Conservation (phyloP, 2,888 invertebrate genomes). For the Mythimna ferrago region DNA sequence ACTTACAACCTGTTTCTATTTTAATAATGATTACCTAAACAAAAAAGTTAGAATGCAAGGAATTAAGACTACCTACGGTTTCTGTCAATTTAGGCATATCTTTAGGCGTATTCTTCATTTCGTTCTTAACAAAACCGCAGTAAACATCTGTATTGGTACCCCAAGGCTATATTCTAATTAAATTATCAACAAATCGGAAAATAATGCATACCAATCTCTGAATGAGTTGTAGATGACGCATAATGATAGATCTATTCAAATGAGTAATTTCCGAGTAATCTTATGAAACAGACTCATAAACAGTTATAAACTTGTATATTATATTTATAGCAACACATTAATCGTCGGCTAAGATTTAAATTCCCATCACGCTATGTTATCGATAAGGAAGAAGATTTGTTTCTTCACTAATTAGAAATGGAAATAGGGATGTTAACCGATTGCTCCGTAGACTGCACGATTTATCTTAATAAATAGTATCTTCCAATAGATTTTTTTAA, state of each 20-base stretch:
- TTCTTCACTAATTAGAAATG: conserved; percentile 45
- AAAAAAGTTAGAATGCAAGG: too few species aligned
- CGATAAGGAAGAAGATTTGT: conserved; percentile 39
- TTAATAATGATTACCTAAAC: not conserved
- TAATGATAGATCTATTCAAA: conserved; percentile 37
- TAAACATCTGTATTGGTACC: not conserved
- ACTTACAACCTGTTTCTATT: not conserved
- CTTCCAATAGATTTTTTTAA: not conserved
- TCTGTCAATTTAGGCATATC: too few species aligned
- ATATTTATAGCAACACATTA: conserved; percentile 48
- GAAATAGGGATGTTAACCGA: conserved; percentile 43
- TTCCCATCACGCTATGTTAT: conserved; percentile 38
- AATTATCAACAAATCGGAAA: conserved; percentile 42
- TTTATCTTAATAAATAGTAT: conserved; percentile 6
- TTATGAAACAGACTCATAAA: conserved; percentile 41
- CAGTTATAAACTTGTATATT: conserved; percentile 47
- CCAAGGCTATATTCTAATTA: conserved; percentile 13
- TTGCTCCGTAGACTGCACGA: conserved; percentile 17
- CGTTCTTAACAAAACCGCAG: not conserved
- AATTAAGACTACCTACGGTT: too few species aligned
- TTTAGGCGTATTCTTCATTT: not conserved
- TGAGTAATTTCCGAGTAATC: conserved; percentile 55
- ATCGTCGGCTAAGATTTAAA: conserved; percentile 35
- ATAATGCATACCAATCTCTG: conserved; percentile 28
- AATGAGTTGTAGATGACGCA: conserved; percentile 47